These are phyloP conservation scores for Frankliniella intonsa DNA, from an alignment of 2,888 invertebrate genomes.

Conservation along the genomic window DNA sequence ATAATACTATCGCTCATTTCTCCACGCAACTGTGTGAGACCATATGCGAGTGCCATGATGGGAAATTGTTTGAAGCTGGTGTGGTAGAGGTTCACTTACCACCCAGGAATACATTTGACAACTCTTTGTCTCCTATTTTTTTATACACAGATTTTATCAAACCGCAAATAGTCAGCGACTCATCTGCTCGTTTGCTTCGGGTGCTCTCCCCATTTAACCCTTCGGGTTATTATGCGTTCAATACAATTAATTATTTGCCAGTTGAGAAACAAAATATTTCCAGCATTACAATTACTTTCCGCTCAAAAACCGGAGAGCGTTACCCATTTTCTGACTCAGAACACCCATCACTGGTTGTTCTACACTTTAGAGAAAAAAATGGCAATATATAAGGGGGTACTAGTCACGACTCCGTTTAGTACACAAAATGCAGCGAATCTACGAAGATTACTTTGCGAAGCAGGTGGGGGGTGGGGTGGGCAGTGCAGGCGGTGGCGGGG, in stretches of 20 bases:
- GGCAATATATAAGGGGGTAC: not conserved
- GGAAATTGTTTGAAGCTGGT: not conserved
- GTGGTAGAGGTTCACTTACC: not conserved
- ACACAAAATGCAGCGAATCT: not conserved
- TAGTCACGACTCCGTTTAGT: not conserved
- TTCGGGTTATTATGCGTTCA: not conserved
- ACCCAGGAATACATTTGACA: not conserved
- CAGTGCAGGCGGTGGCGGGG: not conserved
- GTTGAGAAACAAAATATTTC: not conserved
- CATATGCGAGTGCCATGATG: not conserved
- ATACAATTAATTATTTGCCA: not conserved
- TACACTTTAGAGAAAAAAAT: not conserved
- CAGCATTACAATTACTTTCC: not conserved
- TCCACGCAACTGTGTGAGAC: not conserved
- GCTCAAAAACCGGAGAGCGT: not conserved
- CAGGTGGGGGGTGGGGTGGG: not conserved
- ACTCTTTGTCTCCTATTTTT: not conserved
- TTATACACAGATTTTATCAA: not conserved
- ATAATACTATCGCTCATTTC: not conserved
- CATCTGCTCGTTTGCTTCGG: not conserved
- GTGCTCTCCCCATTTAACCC: not conserved
- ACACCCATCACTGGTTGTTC: not conserved
- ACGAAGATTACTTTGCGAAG: not conserved
- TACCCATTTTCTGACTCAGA: not conserved
- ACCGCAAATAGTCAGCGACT: not conserved